These are phyloP conservation scores for Labia minor DNA, from an alignment of 2,888 invertebrate species.

Conservation along the genomic window DNA sequence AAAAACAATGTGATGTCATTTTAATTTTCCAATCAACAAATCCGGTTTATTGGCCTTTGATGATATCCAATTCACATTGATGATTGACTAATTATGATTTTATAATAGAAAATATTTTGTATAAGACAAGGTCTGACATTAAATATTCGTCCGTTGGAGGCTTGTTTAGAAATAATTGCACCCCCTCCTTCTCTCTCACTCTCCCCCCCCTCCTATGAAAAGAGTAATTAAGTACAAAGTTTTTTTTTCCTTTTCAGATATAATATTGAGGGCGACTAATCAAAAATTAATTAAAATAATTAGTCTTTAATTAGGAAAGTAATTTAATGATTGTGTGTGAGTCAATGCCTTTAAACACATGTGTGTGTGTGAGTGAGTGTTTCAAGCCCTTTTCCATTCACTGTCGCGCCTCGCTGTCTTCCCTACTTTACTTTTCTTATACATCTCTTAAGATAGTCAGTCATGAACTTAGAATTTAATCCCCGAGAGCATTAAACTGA, in stretches of 20 bases:
- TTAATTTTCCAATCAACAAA: not conserved
- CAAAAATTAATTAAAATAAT: conserved; percentile 13
- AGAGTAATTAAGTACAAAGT: conserved; percentile 1
- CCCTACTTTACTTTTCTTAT: not conserved
- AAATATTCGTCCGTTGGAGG: conserved; percentile 19
- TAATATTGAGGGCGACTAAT: conserved; percentile 9
- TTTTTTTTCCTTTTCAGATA: not conserved
- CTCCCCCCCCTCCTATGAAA: conserved; percentile 7
- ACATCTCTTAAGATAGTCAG: not conserved
- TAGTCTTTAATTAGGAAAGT: conserved; percentile 13
- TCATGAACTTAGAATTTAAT: conserved; percentile 1
- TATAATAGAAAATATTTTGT: not conserved
- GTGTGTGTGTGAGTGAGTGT: not conserved
- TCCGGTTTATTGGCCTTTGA: not conserved
- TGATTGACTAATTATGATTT: conserved; percentile 13
- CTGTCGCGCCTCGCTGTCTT: not conserved
- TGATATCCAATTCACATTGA: conserved; percentile 4
- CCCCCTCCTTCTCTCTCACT: not conserved
- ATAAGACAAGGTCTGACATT: conserved; percentile 17
- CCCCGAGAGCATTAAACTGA: not conserved
- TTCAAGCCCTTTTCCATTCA: not conserved
- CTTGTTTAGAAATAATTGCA: conserved; percentile 21
- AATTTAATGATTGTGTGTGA: not conserved
- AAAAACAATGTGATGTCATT: not conserved
- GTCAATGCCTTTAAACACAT: not conserved